Evolutionary conservation across 2,113 vertebrate genomes (phyloP).

Genomic region (Mirza zaza): DNA sequence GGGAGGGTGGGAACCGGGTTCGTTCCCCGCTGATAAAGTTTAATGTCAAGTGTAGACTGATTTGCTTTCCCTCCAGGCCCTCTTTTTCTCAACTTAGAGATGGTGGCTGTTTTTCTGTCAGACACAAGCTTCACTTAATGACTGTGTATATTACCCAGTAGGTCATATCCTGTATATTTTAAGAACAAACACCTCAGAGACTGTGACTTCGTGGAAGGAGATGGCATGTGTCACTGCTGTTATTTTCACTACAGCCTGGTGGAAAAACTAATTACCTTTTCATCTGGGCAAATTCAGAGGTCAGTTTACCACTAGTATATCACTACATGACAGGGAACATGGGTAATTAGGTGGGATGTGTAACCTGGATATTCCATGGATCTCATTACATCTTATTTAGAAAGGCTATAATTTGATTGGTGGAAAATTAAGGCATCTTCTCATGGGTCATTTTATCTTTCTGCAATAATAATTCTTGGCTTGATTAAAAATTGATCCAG

Average conservation of each 20-base stretch:
- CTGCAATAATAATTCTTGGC: constrained; percentile 99
- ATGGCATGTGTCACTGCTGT: constrained; percentile 87
- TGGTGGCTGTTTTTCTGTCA: constrained; percentile 83
- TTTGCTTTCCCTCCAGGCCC: constrained; percentile 82
- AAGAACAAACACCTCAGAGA: constrained; percentile 86
- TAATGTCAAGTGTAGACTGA: constrained; percentile 75
- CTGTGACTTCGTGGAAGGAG: constrained; percentile 86
- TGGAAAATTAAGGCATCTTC: constrained; percentile 97
- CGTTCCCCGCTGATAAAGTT: constrained; percentile 72
- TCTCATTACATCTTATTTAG: constrained; percentile 94
- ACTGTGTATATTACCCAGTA: constrained; percentile 85
- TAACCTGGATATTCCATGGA: constrained; percentile 91
- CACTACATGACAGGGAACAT: constrained; percentile 90
- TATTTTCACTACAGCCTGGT: constrained; percentile 88
- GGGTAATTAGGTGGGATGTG: constrained; percentile 92
- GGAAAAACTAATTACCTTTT: constrained; percentile 95
- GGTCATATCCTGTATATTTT: constrained; percentile 87
- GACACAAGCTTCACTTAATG: constrained; percentile 82
- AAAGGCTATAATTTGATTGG: constrained; percentile 99
- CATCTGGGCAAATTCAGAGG: constrained; percentile 92
- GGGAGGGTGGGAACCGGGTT: constrained; percentile 1
- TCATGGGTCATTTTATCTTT: constrained; percentile 99
- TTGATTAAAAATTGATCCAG: constrained; percentile 99
- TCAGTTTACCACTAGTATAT: constrained; percentile 91
- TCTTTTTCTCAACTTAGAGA: constrained; percentile 80